Percentiles rank a stretch among this genome's conserved stretches.
Evolutionary conservation across 2,888 invertebrate genomes (phyloP).

Genomic region (Ophion slaviceki): DNA sequence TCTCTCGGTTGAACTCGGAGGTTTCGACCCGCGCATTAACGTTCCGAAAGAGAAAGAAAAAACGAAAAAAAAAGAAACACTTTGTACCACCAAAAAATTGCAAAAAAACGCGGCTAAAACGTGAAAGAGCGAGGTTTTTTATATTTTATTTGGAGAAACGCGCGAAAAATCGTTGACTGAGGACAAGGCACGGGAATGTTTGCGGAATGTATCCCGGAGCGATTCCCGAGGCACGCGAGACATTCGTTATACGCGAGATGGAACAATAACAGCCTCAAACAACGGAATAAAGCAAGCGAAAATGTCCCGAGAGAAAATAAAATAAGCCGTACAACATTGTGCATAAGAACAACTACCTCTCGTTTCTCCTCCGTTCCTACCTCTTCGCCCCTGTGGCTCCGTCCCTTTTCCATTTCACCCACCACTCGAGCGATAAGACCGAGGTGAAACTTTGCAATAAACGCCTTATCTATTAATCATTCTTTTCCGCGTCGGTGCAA

Average conservation of each 20-base stretch:
- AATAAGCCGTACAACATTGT: conserved; percentile 19
- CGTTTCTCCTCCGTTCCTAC: not conserved
- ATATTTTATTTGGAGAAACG: not conserved
- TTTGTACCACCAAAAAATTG: too few relatives aligned
- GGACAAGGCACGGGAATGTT: not conserved
- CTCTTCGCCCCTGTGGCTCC: not conserved
- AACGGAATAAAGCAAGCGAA: conserved; percentile 25
- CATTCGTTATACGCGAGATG: conserved; percentile 11
- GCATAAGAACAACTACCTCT: not conserved
- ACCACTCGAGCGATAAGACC: conserved; percentile 21
- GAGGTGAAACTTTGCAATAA: conserved; percentile 7
- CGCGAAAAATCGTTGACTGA: not conserved
- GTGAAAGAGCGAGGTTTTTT: not conserved
- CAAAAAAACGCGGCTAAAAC: too few relatives aligned
- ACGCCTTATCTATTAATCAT: conserved; percentile 21
- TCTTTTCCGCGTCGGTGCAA: not conserved
- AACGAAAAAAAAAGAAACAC: too few relatives aligned
- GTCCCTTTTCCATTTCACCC: not conserved
- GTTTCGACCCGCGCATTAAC: too few relatives aligned
- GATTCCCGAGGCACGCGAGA: not conserved
- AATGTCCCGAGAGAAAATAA: conserved; percentile 27
- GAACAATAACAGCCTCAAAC: conserved; percentile 32
- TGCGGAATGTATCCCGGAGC: not conserved
- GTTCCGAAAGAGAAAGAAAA: too few relatives aligned
- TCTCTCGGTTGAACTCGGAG: too few relatives aligned